A percentile compares a stretch with the other conserved stretches of the same genome.
phyloP scores from a whole-genome alignment of 2,888 invertebrate genomes.

The Lasioglossum lativentre region DNA sequence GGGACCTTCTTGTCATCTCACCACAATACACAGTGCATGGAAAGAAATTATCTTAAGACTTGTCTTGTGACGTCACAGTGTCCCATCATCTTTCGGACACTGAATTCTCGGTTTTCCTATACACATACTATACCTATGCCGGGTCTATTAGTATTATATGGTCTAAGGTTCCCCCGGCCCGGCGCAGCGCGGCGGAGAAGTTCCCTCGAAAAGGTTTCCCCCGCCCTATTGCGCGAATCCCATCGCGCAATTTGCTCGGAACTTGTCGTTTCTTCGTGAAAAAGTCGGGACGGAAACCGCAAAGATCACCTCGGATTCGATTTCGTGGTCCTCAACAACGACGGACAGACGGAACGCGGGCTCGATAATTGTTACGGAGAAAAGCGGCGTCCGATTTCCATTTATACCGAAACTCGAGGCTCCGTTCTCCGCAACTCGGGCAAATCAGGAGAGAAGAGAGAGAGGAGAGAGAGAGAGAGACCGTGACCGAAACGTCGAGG shows the following conservation, averaged over 20 bases:
- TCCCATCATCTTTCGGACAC: too few species aligned
- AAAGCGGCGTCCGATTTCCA: constrained; percentile 1
- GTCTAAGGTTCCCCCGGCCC: too few species aligned
- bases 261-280: neutral
- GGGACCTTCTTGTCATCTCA: too few species aligned
- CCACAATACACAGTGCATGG: too few species aligned
- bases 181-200: neutral
- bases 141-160: too few species aligned
- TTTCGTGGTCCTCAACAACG: neutral
- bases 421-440: neutral
- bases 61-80: too few species aligned
- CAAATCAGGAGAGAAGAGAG: neutral
- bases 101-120: too few species aligned
- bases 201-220: neutral
- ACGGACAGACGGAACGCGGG: too few species aligned
- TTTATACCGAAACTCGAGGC: neutral
- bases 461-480: neutral
- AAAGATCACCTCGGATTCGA: neutral
- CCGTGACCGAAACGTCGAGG: neutral
- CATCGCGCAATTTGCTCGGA: neutral
- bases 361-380: neutral
- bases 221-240: neutral
- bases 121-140: too few species aligned
- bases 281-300: neutral
- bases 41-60: too few species aligned